Evolutionary conservation across 2,888 invertebrate genomes (phyloP).

Genomic region (Meliscaeva auricollis): DNA sequence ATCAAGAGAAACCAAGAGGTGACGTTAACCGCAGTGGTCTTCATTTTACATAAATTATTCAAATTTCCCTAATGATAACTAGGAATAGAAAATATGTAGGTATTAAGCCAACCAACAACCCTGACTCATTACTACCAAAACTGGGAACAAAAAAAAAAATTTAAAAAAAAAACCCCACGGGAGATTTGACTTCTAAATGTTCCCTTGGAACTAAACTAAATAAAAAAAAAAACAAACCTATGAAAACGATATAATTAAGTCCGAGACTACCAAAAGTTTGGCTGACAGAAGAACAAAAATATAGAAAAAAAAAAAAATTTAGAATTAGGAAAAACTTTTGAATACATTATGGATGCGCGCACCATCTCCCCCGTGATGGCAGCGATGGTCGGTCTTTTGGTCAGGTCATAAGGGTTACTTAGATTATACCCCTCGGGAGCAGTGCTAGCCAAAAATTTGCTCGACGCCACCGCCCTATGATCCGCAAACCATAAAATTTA

Average conservation of each 20-base stretch:
- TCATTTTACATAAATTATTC: constrained; percentile 31
- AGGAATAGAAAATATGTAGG: constrained; percentile 13
- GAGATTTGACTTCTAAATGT: constrained; percentile 4
- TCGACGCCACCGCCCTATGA: constrained; percentile 39
- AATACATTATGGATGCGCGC: constrained; percentile 64
- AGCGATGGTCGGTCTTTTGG: constrained; percentile 14
- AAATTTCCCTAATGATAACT: constrained; percentile 35
- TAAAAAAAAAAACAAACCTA: neutral
- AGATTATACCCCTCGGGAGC: constrained; percentile 1
- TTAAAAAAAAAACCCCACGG: neutral
- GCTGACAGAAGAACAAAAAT: constrained; percentile 1
- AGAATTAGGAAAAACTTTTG: constrained; percentile 40
- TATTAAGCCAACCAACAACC: neutral
- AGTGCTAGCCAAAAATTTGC: constrained; percentile 18
- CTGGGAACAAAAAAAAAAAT: neutral
- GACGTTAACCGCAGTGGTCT: constrained; percentile 6
- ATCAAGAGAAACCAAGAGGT: neutral
- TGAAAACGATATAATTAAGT: constrained; percentile 40
- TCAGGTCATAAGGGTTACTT: constrained; percentile 42
- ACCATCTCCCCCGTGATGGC: neutral
- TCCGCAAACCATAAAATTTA: constrained; percentile 66
- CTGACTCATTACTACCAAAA: constrained; percentile 17
- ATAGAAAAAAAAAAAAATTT: neutral
- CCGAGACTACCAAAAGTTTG: constrained; percentile 32
- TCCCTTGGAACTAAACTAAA: neutral